phyloP scores from a whole-genome alignment of 2,888 invertebrate species.

The Calameuta pallipes region DNA sequence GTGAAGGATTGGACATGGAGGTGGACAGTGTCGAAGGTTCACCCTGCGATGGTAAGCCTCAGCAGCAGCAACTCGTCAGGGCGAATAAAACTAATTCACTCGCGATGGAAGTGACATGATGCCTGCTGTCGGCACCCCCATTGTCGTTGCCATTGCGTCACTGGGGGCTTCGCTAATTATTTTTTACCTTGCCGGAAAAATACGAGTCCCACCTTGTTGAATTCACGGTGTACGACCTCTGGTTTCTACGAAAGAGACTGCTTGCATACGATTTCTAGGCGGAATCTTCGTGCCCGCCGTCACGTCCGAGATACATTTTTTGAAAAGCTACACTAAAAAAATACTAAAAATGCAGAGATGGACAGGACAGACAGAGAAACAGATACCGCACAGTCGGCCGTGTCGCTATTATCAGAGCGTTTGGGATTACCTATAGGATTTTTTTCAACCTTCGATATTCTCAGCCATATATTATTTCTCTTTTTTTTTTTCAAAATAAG shows the following conservation, averaged over 20 bases:
- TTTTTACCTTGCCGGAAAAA: constrained; percentile 49
- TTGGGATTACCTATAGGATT: not conserved
- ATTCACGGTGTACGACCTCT: not conserved
- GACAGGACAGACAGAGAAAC: not conserved
- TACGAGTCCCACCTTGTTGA: not conserved
- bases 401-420: not conserved
- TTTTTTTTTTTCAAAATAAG: not conserved
- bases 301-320: not conserved
- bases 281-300: not conserved
- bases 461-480: not conserved
- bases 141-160: constrained; percentile 56
- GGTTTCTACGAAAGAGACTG: not conserved
- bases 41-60: constrained; percentile 62
- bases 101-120: constrained; percentile 75
- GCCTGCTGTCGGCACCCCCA: constrained; percentile 65
- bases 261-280: not conserved
- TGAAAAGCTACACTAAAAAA: not conserved
- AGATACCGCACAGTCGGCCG: not conserved
- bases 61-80: constrained; percentile 65
- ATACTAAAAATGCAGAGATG: not conserved
- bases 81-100: constrained; percentile 69
- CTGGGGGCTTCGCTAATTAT: constrained; percentile 61
- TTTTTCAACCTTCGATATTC: not conserved
- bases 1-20: constrained; percentile 63
- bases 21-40: constrained; percentile 59